These are phyloP conservation scores for Climacteris rufus DNA, from an alignment of 2,113 vertebrate genomes.

Conservation along the genomic window DNA sequence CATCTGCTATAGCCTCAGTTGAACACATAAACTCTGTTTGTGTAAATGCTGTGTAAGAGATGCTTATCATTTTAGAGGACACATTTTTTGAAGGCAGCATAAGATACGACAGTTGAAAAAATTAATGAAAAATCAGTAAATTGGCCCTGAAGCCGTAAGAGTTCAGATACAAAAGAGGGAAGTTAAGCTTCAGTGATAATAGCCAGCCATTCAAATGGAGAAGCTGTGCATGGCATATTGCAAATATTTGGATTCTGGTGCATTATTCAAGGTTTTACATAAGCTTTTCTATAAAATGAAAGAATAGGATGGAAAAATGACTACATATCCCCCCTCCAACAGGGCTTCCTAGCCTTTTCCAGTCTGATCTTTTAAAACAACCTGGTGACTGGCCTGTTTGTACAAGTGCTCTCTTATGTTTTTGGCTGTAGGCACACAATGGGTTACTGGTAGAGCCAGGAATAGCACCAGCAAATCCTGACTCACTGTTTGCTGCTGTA, in stretches of 20 bases:
- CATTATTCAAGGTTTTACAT: background rate
- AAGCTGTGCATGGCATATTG: background rate
- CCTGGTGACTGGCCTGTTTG: background rate
- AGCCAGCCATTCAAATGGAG: background rate
- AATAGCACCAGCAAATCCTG: conserved; percentile 35
- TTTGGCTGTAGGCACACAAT: background rate
- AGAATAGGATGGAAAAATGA: background rate
- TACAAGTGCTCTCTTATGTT: background rate
- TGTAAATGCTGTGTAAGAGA: background rate
- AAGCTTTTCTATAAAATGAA: background rate
- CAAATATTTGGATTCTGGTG: background rate
- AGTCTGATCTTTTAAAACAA: background rate
- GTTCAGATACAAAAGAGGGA: background rate
- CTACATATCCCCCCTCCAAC: accelerated
- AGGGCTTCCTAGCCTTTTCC: background rate
- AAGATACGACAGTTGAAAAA: background rate
- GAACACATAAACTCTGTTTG: background rate
- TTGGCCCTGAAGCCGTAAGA: accelerated
- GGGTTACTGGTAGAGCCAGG: conserved; percentile 1
- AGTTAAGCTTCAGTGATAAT: background rate
- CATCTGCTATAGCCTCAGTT: background rate
- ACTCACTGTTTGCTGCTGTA: conserved; percentile 15
- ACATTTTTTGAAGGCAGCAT: background rate
- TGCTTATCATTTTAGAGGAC: background rate
- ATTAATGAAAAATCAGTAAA: background rate